Conservation (phyloP, 1,140 invertebrate species). For the Tetraneura akinire region DNA sequence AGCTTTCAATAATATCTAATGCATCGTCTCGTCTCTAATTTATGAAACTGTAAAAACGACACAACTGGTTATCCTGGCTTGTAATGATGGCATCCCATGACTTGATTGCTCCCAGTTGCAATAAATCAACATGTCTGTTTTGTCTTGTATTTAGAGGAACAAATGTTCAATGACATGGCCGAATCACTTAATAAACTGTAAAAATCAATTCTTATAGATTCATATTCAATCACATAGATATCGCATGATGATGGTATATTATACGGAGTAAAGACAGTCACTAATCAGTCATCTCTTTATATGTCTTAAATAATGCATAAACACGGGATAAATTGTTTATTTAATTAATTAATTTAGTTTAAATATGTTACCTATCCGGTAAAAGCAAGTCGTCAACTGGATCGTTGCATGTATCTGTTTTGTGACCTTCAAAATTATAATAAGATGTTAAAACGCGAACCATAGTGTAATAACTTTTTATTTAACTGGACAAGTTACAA, state of each 20-base stretch:
- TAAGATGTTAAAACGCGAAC: constrained; percentile 71
- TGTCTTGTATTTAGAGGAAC: constrained; percentile 67
- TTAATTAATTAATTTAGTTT: too few relatives aligned
- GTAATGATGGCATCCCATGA: constrained; percentile 65
- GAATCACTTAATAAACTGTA: constrained; percentile 65
- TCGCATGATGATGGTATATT: too few relatives aligned
- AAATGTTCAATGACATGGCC: constrained; percentile 55
- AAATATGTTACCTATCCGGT: constrained; percentile 55
- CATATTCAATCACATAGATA: constrained; percentile 68
- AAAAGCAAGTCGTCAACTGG: constrained; percentile 66
- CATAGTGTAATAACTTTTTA: constrained; percentile 63
- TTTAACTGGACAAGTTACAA: too few relatives aligned
- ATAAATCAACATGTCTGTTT: constrained; percentile 64
- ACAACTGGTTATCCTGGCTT: constrained; percentile 70
- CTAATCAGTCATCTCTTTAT: not conserved
- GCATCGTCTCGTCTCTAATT: constrained; percentile 54
- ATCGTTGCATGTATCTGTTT: constrained; percentile 68
- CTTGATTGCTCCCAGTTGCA: constrained; percentile 65
- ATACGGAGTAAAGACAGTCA: too few relatives aligned
- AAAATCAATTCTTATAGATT: constrained; percentile 66
- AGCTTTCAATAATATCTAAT: constrained; percentile 72
- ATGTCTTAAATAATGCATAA: too few relatives aligned
- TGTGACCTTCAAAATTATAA: constrained; percentile 70
- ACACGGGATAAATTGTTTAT: too few relatives aligned
- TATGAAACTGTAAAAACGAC: constrained; percentile 64